These are phyloP conservation scores for Ochotona curzoniae DNA, from an alignment of 2,113 vertebrate species.

Conservation along the genomic window DNA sequence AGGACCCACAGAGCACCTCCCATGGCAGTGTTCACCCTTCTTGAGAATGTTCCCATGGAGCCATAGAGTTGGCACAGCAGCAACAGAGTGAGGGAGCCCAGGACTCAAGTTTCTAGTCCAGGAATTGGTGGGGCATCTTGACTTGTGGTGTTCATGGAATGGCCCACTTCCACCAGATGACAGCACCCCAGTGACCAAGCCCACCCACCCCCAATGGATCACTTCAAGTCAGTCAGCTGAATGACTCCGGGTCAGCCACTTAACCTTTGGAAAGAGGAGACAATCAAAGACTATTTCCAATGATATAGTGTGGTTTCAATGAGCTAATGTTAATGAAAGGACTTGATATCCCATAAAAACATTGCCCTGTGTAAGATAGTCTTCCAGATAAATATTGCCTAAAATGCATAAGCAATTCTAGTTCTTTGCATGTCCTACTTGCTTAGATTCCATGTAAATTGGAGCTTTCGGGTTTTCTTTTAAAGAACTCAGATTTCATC, in stretches of 20 bases:
- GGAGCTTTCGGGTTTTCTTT: constrained; percentile 29
- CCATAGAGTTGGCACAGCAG: not conserved
- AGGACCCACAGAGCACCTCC: not conserved
- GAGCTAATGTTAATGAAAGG: not conserved
- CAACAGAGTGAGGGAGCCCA: not conserved
- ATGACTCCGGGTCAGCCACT: not conserved
- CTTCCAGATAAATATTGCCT: not conserved
- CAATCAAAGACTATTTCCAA: not conserved
- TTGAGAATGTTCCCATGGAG: not conserved
- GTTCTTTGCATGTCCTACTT: constrained; percentile 17
- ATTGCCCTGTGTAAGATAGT: not conserved
- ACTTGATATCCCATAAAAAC: not conserved
- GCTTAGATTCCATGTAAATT: constrained; percentile 37
- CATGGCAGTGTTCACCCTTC: too few relatives aligned
- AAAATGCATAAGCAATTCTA: not conserved
- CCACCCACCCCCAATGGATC: not conserved
- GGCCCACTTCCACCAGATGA: not conserved
- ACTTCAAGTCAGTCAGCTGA: not conserved
- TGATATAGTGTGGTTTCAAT: not conserved
- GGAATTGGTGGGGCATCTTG: not conserved
- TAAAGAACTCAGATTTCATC: constrained; percentile 45
- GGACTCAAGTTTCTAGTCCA: not conserved
- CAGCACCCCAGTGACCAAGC: too few relatives aligned
- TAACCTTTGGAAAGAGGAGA: not conserved
- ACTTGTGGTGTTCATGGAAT: not conserved